A percentile compares a stretch with the other conserved stretches of the same genome.
Evolutionary conservation across 2,113 vertebrate genomes (phyloP).

Genomic region (Aldabrachelys gigantea): DNA sequence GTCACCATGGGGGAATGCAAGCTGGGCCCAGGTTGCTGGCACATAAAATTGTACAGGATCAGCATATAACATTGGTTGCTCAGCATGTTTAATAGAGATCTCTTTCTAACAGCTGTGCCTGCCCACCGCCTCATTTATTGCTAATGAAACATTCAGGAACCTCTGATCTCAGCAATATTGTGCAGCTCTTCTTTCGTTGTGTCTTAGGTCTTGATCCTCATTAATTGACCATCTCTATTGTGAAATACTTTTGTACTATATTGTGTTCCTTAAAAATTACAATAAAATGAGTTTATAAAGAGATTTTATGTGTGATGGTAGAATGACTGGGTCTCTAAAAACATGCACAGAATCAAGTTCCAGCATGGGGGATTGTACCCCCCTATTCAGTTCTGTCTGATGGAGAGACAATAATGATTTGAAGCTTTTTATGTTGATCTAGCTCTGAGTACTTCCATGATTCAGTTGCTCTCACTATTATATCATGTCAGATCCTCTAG

Average conservation of each 20-base stretch:
- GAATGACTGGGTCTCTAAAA: background rate
- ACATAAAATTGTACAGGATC: no score
- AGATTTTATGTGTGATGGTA: background rate
- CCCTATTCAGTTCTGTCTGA: background rate
- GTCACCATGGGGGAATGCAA: no score
- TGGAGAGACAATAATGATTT: background rate
- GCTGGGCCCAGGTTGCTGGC: no score
- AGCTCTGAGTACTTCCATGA: background rate
- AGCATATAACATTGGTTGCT: no score
- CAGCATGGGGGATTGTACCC: background rate
- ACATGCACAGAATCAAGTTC: background rate
- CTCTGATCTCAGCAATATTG: no score
- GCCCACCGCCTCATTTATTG: no score
- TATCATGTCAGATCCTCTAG: background rate
- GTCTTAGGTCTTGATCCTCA: background rate
- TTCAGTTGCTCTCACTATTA: background rate
- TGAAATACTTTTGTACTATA: no score
- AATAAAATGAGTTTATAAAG: background rate
- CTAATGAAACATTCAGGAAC: no score
- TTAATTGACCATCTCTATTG: background rate
- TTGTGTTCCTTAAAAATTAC: background rate
- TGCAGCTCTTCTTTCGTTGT: no score
- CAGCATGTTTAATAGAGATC: no score
- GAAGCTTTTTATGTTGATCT: background rate
- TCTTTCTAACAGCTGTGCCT: no score